Base-by-base conservation (phyloP, 2,113 vertebrate species). In the Maccullochella peelii region DNA sequence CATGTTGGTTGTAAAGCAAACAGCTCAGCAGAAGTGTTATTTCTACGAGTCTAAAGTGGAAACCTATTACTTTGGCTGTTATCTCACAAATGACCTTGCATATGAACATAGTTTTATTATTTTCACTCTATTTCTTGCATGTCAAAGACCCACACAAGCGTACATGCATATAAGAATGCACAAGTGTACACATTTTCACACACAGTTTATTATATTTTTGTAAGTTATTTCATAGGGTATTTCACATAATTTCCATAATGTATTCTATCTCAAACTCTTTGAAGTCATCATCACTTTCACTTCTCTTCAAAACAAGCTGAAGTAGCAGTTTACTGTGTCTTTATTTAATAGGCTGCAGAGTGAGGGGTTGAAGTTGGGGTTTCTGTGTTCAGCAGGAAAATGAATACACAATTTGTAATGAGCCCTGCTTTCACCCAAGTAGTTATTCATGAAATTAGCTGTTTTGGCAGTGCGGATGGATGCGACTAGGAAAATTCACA, bases 361-460 rank as follows among this genome's bases (percentile, higher is more conserved):
- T 69, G 62, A 81, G 65, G 44, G 38, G 83, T 79, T 61, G 54
- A 85, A 82, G 50, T 80, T 18, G 20, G 62, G 47, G 23, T 82
- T 62, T 71, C 27, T 86, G 65, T 86, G 82, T 93, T 84, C 80
- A 67, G 81, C 77, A 16, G 33, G 69, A 87, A 89, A 65, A 93
- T 71, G 23, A 80, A 90, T 91, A 89, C 75, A 75, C 89, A 89
- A 62, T 88, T 86, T 82, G 81, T 91, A 89, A 94, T 88, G 87
- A 93, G 91, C 68, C 40, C 44, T 52, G 42, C 84, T 82, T 88
- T 81, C 74, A 54, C 78, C 21, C 49, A 79, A 87, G 71, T 80
- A 52, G 38, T 77, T 84, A 71, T 81, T 85, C 20, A 75, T 73
- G 40, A 91, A 92, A 91, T 91, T 70, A 84, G 76, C 33, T 58